Base-by-base conservation (phyloP, 2,797 vertebrate genomes). In the Leptodactylus fallax region DNA sequence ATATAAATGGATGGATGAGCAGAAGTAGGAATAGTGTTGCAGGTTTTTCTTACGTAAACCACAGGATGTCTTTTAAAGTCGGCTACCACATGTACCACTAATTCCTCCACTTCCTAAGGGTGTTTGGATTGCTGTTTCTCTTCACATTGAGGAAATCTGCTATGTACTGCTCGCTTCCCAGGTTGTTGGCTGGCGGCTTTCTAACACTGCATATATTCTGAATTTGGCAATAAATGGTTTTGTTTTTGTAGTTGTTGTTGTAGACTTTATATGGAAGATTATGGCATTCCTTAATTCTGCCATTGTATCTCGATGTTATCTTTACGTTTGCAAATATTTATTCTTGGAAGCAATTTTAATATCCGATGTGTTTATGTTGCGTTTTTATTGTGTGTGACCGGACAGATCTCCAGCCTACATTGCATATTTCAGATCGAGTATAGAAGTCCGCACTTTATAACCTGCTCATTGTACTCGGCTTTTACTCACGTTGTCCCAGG, bases 41-140 rank as follows among this genome's bases (percentile, higher is more conserved):
- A 55, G 82, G 49, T 58, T 85, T 84, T 74, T 83, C 45, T 83
- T 60, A 69, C 58, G 60, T 85, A 85, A 83, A 49, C 65, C 55
- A 85, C 87, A 88, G 87, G 82, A 88, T 85, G 67, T 80, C 81
- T 84, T 84, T 88, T 88, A 84, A 87, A 84, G 72, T 83, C 83
- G 80, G 74, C 63, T 84, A 83, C 81, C 87, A 84, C 87, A 88
- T 76, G 81, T 69, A 85, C 87, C 82, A 55, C 82, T 88, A 88
- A 88, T 88, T 88, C 87, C 87, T 85, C 77, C 58, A 63, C 87
- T 79, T 88, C 81, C 82, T 85, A 79, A 53, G 53, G 77, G 76
- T 88, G 82, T 84, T 88, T 84, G 81, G 53, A 79, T 84, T 87
- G 27, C 81, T 81, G 77, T 79, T 87, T 87, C 60, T 76, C 77